Evolutionary conservation across 2,113 vertebrate species (phyloP), one percentile per base, ranked within the genome.

Genomic region (Oncorhynchus keta): DNA sequence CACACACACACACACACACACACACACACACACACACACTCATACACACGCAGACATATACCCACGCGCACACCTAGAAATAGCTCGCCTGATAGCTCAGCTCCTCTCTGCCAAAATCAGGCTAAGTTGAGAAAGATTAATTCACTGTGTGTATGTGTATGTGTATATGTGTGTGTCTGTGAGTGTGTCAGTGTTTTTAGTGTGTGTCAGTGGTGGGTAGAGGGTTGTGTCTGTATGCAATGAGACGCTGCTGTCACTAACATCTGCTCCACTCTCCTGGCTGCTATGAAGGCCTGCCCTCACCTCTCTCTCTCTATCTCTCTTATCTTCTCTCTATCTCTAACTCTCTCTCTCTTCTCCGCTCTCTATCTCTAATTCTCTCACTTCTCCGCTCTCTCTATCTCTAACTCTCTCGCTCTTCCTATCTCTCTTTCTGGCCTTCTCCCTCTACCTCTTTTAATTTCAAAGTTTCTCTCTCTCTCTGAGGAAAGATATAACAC

Each of bases 61-160:
- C 57, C 26, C 32, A 26, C 59, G 24, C 1, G 3, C 76, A 72
- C 59, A 24, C 72, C 57, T 81, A 30, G 87, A 90, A 89, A 89
- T 89, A 86, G 84, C 89, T 57, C 89, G 89, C 90, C 84, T 85
- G 85, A 92, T 90, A 81, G 86, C 79, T 84, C 81, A 45, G 59
- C 85, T 85, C 85, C 83, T 84, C 87, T 80, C 88, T 90, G 91
- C 88, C 91, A 91, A 89, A 89, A 88, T 89, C 68, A 86, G 68
- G 83, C 68, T 87, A 90, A 90, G 87, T 84, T 87, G 86, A 91
- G 89, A 89, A 88, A 90, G 86, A 88, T 77, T 82, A 80, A 89
- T 88, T 90, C 86, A 88, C 87, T 72, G 84, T 86, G 72, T 24
- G 24, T 24, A 24, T 24, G 24, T 24, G 24, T 24, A 24, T 24